These are phyloP conservation scores for Scrobipalpa costella DNA, from an alignment of 2,888 invertebrate species.

Conservation along the genomic window DNA sequence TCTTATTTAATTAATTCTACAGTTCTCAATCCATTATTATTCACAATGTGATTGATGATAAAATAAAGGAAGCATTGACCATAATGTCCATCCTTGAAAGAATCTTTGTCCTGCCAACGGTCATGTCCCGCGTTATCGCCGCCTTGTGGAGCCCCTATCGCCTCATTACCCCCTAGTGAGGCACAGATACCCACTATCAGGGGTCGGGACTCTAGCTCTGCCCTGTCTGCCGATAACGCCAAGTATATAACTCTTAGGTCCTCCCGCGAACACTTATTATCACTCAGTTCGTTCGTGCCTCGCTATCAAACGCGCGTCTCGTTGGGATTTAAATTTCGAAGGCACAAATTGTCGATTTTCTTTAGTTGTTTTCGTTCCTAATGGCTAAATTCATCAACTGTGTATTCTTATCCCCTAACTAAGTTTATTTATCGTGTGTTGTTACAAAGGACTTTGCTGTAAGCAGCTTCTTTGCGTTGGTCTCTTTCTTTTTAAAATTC, in stretches of 20 bases:
- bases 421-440: slow-evolving; percentile 46
- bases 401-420: slow-evolving; percentile 71
- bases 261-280: slow-evolving; percentile 33
- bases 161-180: slow-evolving; percentile 71
- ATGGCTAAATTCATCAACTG: slow-evolving; percentile 74
- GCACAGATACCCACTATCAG: slow-evolving; percentile 65
- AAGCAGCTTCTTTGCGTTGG: slow-evolving; percentile 20
- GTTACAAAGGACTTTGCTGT: slow-evolving; percentile 37
- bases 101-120: slow-evolving; percentile 21
- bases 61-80: slow-evolving; percentile 6
- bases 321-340: neutral
- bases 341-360: slow-evolving; percentile 32
- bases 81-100: slow-evolving; percentile 16
- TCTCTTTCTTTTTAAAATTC: slow-evolving; percentile 53
- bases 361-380: slow-evolving; percentile 44
- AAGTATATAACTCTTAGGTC: slow-evolving; percentile 64
- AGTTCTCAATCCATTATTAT: neutral
- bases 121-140: slow-evolving; percentile 15
- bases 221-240: slow-evolving; percentile 65
- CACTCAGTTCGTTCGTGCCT: slow-evolving; percentile 12
- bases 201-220: slow-evolving; percentile 51
- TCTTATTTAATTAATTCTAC: too few species aligned
- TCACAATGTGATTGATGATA: neutral
- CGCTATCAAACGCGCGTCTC: slow-evolving; percentile 43
- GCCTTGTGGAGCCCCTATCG: slow-evolving; percentile 21